Percentiles rank a stretch among this genome's conserved stretches.
phyloP scores from a whole-genome alignment of 2,888 invertebrate species.

The Ectemnius continuus region DNA sequence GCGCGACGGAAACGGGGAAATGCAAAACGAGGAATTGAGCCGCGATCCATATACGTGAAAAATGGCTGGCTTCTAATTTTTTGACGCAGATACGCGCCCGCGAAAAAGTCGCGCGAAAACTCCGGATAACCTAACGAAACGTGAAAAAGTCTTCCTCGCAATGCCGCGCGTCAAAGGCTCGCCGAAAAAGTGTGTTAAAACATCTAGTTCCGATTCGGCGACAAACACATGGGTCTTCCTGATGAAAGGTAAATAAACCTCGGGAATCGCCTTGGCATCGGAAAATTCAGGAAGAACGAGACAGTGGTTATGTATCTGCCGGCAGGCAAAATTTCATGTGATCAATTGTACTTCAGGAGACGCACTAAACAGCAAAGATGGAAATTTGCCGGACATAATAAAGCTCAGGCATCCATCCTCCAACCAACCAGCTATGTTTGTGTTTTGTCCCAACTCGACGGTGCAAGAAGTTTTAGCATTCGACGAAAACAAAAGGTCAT shows the following conservation, averaged over 20 bases:
- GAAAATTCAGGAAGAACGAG: neutral
- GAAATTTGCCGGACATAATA: slow-evolving; percentile 80
- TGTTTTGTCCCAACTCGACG: slow-evolving; percentile 83
- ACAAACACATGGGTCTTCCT: slow-evolving; percentile 85
- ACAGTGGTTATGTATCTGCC: neutral
- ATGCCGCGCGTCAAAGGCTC: slow-evolving; percentile 80
- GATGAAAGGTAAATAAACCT: slow-evolving; percentile 80
- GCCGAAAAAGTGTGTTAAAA: slow-evolving; percentile 79
- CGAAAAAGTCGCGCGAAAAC: slow-evolving; percentile 31
- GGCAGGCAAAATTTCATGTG: neutral
- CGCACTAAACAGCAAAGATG: slow-evolving; percentile 77
- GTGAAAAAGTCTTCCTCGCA: slow-evolving; percentile 45
- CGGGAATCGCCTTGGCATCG: neutral
- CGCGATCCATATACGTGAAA: slow-evolving; percentile 44
- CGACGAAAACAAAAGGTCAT: slow-evolving; percentile 86
- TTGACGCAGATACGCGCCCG: slow-evolving; percentile 15
- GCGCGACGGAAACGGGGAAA: slow-evolving; percentile 23
- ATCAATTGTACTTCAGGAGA: slow-evolving; percentile 75
- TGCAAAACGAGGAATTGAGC: slow-evolving; percentile 29
- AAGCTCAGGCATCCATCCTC: slow-evolving; percentile 85
- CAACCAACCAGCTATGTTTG: slow-evolving; percentile 82
- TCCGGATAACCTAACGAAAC: slow-evolving; percentile 45
- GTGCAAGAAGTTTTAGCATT: slow-evolving; percentile 86
- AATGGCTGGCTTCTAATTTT: slow-evolving; percentile 59
- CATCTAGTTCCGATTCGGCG: slow-evolving; percentile 79